Base-by-base conservation (phyloP, 64 coral and sea anemone genomes). In the Stichodactyla mertensii region DNA sequence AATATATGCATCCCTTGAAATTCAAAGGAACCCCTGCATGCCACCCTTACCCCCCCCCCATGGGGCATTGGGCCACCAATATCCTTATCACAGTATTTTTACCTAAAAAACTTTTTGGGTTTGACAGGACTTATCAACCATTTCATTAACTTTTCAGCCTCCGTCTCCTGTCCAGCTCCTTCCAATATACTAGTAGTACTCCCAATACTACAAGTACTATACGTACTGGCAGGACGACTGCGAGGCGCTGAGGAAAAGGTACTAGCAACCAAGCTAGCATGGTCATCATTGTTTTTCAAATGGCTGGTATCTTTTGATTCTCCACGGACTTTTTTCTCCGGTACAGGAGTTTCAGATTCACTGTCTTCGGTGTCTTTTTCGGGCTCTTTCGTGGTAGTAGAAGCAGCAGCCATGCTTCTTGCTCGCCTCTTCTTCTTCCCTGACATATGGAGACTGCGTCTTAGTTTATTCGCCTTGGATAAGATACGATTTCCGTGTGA, bases 71-170 rank as follows among this genome's bases (percentile, higher is more conserved):
- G 8, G 0, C 14, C 14, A 58, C 67, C 67, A 22, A 0, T 0
- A 9, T 8, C 5, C 20, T 71, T 8, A 27, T 71, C 2, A 22
- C 24, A 4, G 20, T 54, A 81, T 55, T 51, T 16, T 81, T 97
- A 99, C 97, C 97, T 95, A 88, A 99, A 99, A 88, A 99, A 99
- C 85, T 99, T 99, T 4, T 83, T 80, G 16, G 93, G 90, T 80
- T 92, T 99, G 16, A 99, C 93, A 79, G 97, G 97, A 51, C 97
- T 94, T 67, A 99, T 90, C 24, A 99, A 66, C 97, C 97, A 99
- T 18, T 92, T 89, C 54, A 99, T 92, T 16, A 97, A 77, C 64
- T 81, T 90, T 14, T 97, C 94, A 71, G 91, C 91, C 77, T 97
- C 94, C 5, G 83, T 86, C 52, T 97, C 93, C 55, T 92, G 93